These are phyloP conservation scores for Thelaira solivaga DNA, from an alignment of 2,888 invertebrate genomes.

Conservation along the genomic window DNA sequence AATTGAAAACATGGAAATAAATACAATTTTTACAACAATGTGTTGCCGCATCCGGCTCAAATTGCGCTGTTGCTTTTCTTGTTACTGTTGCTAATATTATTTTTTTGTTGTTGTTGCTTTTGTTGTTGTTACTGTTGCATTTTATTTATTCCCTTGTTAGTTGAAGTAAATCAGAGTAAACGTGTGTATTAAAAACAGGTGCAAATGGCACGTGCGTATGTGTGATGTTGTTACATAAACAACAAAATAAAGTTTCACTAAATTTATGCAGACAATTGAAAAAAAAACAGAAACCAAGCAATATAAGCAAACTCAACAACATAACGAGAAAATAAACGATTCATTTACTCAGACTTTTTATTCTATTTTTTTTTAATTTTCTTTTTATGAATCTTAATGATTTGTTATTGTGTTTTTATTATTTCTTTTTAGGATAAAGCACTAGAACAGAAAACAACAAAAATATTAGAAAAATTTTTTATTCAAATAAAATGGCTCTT, in stretches of 20 bases:
- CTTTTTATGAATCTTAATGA: background rate
- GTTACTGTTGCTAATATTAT: conserved; percentile 19
- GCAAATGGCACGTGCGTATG: conserved; percentile 62
- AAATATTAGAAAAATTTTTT: too few relatives aligned
- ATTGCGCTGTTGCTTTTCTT: background rate
- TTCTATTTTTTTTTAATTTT: too few relatives aligned
- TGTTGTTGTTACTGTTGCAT: conserved; percentile 11
- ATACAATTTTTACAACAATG: conserved; percentile 46
- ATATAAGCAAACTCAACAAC: background rate
- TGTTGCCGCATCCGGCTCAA: background rate
- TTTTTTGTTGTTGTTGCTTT: conserved; percentile 17
- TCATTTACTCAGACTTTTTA: background rate
- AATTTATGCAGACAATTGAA: background rate
- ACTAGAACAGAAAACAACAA: background rate
- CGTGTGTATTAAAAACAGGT: conserved; percentile 53
- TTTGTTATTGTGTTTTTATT: background rate
- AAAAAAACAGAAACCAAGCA: background rate
- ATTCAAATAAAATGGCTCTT: too few relatives aligned
- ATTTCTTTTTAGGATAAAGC: background rate
- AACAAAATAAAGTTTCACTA: background rate
- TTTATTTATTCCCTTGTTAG: conserved; percentile 38
- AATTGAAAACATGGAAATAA: conserved; percentile 60
- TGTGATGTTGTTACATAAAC: conserved; percentile 18
- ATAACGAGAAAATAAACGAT: conserved; percentile 18
- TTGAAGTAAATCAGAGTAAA: conserved; percentile 35